Percentiles rank a stretch among this genome's conserved stretches.
Evolutionary conservation across 1,140 invertebrate genomes (phyloP).

Genomic region (Solenopsis fugax): DNA sequence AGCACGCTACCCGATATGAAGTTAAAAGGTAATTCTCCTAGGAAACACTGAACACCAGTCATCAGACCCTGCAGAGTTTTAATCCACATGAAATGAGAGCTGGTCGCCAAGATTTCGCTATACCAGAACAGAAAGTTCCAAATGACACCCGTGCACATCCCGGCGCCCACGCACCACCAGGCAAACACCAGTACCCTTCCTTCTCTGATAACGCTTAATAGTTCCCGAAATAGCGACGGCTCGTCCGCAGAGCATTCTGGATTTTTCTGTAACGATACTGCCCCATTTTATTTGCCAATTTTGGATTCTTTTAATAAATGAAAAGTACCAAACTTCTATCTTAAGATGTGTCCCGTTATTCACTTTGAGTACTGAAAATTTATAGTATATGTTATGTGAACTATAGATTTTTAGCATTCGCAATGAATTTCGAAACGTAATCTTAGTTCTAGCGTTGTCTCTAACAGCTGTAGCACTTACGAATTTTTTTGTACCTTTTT

Average conservation of each 20-base stretch:
- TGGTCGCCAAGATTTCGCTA: slow-evolving; percentile 90
- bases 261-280: slow-evolving; percentile 79
- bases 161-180: slow-evolving; percentile 92
- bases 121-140: slow-evolving; percentile 96
- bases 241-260: slow-evolving; percentile 72
- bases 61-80: slow-evolving; percentile 93
- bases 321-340: slow-evolving; percentile 62
- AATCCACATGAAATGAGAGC: slow-evolving; percentile 86
- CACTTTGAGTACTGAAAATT: too few species aligned
- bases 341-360: neutral
- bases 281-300: slow-evolving; percentile 75
- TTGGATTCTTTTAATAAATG: slow-evolving; percentile 71
- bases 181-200: slow-evolving; percentile 81
- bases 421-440: too few species aligned
- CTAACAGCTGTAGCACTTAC: neutral
- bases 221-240: slow-evolving; percentile 81
- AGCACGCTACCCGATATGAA: slow-evolving; percentile 94
- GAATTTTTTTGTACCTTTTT: slow-evolving; percentile 81
- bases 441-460: too few species aligned
- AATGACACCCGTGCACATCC: slow-evolving; percentile 94
- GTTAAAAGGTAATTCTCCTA: slow-evolving; percentile 96
- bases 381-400: too few species aligned
- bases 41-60: slow-evolving; percentile 93
- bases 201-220: slow-evolving; percentile 78
- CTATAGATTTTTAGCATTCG: too few species aligned